phyloP scores from a whole-genome alignment of 2,797 vertebrate species.

The Chromobotia macracanthus region DNA sequence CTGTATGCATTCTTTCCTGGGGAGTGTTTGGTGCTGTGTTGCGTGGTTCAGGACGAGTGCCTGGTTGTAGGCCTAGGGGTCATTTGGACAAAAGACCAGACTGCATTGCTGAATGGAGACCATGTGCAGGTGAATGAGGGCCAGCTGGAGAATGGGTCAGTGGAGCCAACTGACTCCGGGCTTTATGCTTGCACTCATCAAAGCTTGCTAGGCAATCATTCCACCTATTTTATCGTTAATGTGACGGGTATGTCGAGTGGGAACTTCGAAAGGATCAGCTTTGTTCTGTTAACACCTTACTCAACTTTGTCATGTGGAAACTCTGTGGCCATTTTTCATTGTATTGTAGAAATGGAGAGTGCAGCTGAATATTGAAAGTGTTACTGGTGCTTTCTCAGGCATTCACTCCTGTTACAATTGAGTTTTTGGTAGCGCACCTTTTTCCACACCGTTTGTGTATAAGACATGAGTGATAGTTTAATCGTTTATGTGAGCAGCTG shows the following conservation, averaged over 20 bases:
- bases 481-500: not conserved
- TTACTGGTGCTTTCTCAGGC: too few relatives aligned
- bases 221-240: conserved; percentile 86
- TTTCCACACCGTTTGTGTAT: not conserved
- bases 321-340: not conserved
- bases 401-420: too few relatives aligned
- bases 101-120: conserved; percentile 83
- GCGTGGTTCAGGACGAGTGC: conserved; percentile 81
- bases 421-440: too few relatives aligned
- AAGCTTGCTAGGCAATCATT: conserved; percentile 87
- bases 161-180: conserved; percentile 87
- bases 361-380: not conserved
- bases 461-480: too few relatives aligned
- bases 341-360: too few relatives aligned
- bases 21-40: conserved; percentile 86
- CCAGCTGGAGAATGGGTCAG: conserved; percentile 88
- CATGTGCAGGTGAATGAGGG: conserved; percentile 84
- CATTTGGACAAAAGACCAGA: conserved; percentile 91
- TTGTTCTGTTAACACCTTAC: too few relatives aligned
- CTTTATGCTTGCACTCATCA: conserved; percentile 86
- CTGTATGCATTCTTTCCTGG: conserved; percentile 82
- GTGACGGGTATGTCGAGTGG: conserved; percentile 82
- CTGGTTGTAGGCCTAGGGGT: conserved; percentile 73
- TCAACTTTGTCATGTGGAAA: too few relatives aligned
- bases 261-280: not conserved